Percentiles rank a stretch among this genome's conserved stretches.
These are phyloP conservation scores for Cyphomyrus discorhynchus DNA, from an alignment of 2,113 vertebrate species.

Conservation along the genomic window DNA sequence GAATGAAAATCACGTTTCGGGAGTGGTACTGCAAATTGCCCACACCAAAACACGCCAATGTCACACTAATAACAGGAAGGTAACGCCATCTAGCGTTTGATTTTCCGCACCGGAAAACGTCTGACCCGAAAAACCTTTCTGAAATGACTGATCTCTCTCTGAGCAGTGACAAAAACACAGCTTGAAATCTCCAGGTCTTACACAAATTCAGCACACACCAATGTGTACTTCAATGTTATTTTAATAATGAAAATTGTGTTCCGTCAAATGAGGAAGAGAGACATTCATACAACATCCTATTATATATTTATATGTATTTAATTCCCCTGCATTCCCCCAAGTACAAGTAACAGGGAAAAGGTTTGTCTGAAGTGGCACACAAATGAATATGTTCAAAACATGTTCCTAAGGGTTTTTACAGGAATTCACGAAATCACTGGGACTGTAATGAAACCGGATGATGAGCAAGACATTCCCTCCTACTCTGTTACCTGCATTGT, in stretches of 20 bases:
- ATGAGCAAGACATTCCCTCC: conserved; percentile 74
- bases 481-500: conserved; percentile 83
- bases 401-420: conserved; percentile 77
- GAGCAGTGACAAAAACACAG: not conserved
- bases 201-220: not conserved
- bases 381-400: conserved; percentile 76
- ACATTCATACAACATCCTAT: conserved; percentile 65
- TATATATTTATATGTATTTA: conserved; percentile 44
- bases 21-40: not conserved
- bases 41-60: not conserved
- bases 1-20: not conserved
- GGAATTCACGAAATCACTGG: conserved; percentile 75
- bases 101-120: not conserved
- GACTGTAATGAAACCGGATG: conserved; percentile 65
- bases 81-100: not conserved
- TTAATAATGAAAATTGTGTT: conserved; percentile 2
- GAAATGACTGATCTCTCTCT: not conserved
- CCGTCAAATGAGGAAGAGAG: conserved; percentile 44
- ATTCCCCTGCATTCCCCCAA: conserved; percentile 63
- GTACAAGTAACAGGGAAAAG: conserved; percentile 87
- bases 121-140: not conserved
- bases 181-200: not conserved
- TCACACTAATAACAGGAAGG: not conserved
- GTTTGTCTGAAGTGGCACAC: conserved; percentile 79
- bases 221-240: conserved; percentile 5